Base-by-base conservation (phyloP, 2,113 vertebrate species). In the Hippocampus zosterae region DNA sequence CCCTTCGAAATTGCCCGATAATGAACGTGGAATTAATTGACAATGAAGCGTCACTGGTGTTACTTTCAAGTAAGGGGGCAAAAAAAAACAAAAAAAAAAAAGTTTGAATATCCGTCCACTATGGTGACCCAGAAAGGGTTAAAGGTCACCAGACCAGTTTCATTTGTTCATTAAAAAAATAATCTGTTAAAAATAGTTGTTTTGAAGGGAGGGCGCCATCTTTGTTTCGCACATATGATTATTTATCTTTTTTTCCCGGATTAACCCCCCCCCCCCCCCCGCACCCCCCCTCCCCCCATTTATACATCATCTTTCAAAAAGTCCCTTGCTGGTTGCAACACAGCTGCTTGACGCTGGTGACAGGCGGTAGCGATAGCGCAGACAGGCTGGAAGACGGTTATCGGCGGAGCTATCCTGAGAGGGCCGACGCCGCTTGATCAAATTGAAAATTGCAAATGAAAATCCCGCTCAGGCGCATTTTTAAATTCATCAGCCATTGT, bases 381-480 rank as follows among this genome's bases (percentile, higher is more conserved):
- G 88, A 90, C 87, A 85, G 83, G 46, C 71, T 80, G 65, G 65
- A 37, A 84, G 88, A 88, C 85, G 79, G 85, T 88, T 90, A 90
- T 90, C 87, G 68, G 79, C 2, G 59, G 67, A 64, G 71, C 68
- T 19, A 61, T 61, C 0, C 67, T 1, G 5, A 86, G 69, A 80
- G 68, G 71, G n/a, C n/a, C n/a, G n/a, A n/a, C n/a, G 8, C 84
- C 33, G 72, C 71, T 78, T 44, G 80, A 74, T 67, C 79, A 88
- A 90, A 90, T 88, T 88, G 87, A 84, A 90, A 90, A 88, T 88
- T 88, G 88, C 79, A 88, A 88, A 90, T 88, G 84, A 85, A 87
- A 33, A 88, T 84, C 87, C 84, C 81, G 74, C 75, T 80, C 85
- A 73, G 71, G 63, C n/a, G 67, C 55, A n/a, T 68, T 85, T 85